Base-by-base conservation (phyloP, 2,888 invertebrate genomes). In the Griposia aprilina region DNA sequence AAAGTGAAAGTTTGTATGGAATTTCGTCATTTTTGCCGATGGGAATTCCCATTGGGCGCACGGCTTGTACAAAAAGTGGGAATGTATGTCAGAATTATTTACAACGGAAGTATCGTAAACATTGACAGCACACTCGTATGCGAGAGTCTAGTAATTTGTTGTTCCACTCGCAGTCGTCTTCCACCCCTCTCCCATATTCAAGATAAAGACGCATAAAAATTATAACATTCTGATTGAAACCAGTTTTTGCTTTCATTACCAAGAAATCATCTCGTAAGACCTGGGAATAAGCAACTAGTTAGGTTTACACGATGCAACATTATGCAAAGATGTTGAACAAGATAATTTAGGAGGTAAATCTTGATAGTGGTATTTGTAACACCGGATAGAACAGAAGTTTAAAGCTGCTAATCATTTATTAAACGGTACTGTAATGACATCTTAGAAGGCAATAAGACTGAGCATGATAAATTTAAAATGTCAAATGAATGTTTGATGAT, bases 231-330 rank as follows among this genome's bases (percentile, higher is more conserved):
- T 69, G 65, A 78, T 78, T 36, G 52, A 20, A 45, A 26, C 20
- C 20, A 1, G 65, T 59, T 68, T 63, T 85, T 85, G 69, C 66
- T 73, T n/a, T 50, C 68, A 80, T 84, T 84, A 65, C 62, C 15
- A 36, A 78, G 30, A 78, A 78, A 66, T 68, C 36, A 57, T 57
- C 23, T 55, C 36, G 13, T 41, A 13, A 55, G 36, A 59, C 36
- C 36, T 82, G 78, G 68, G 73, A 82, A 78, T 41, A 26, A 26
- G 23, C 36, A n/a, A 2, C 1, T n/a, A 69, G 23, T 7, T 17
- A 48, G 48, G 68, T 73, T 63, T 69, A 69, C 82, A 82, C 73
- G 78, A 30, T 13, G 20, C 11, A 8, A 15, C 4, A 41, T 68
- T 41, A 15, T 23, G 13, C 2, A 36, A 62, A 30, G 36, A 72